Evolutionary conservation across 1,140 invertebrate species (phyloP), one percentile per base, ranked within the genome.

Genomic region (Dreissena rostriformis): DNA sequence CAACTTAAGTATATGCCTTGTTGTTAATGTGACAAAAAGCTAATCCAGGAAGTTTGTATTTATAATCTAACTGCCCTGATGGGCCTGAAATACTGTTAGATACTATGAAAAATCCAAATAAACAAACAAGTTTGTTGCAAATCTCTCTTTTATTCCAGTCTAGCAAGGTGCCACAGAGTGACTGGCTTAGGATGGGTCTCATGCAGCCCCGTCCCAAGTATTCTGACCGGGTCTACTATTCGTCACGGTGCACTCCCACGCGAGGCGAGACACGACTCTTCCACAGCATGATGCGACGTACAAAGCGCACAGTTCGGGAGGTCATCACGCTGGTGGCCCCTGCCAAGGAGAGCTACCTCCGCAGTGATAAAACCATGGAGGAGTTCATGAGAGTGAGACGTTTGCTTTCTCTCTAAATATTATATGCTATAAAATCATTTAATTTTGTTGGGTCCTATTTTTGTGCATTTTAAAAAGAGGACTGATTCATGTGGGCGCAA

Each of bases 211-310:
- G 88, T 19, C 92, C 92, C 0, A 88, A 89, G 28, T 93, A 93
- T 87, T 86, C 87, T 12, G 92, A 93, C 82, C 74, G 91, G 19
- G 85, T 92, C 51, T 93, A 93, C 82, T 89, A 89, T 70, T 93
- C 92, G 1, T 84, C 84, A n/a, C 91, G 89, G 67, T 93, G 91
- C 82, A 72, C 88, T 72, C 92, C 92, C n/a, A 88, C 88, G 22
- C 86, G 87, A 26, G 91, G 91, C 15, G 92, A 93, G 84, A 87
- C 79, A 24, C 87, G 89, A 65, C 72, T 93, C 61, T 92, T 92
- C 75, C 88, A 91, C 71, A 86, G 89, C 26, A 89, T 91, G 89
- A 87, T 91, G 82, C 86, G 77, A 39, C 84, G 92, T 12, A 87
- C 90, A 26, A 67, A 77, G 12, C 84, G 90, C 29, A 82, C 88